phyloP scores from a whole-genome alignment of 2,797 vertebrate species.

The Lagocephalus sceleratus region DNA sequence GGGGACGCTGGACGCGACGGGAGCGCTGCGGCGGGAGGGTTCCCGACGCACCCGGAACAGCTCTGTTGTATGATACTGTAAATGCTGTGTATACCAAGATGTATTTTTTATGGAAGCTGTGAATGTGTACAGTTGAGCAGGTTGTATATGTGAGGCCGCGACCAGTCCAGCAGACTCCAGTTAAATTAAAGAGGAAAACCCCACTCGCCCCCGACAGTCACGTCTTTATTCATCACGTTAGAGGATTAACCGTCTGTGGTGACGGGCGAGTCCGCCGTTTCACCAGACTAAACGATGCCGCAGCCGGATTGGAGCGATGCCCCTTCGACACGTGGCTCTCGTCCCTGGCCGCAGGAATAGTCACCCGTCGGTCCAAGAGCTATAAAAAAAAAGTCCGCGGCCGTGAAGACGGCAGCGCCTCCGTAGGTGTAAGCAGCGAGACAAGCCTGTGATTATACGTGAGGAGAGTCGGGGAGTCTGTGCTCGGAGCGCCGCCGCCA shows the following conservation, averaged over 20 bases:
- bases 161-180: conserved; percentile 66
- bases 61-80: conserved; percentile 77
- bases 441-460: conserved; percentile 3
- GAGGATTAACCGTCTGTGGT: neutral
- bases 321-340: no score
- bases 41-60: conserved; percentile 48
- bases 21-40: conserved; percentile 26
- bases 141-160: conserved; percentile 68
- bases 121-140: conserved; percentile 74
- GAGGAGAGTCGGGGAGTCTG: conserved; percentile 20
- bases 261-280: no score
- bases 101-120: conserved; percentile 83
- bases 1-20: conserved; percentile 12
- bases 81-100: conserved; percentile 79
- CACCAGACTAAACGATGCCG: no score
- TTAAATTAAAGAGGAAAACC: conserved; percentile 78
- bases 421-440: neutral
- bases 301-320: no score
- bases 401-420: no score
- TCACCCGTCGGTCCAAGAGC: no score
- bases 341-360: no score
- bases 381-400: no score
- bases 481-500: conserved; percentile 1
- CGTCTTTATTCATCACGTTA: neutral
- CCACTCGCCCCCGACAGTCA: conserved; percentile 57